Conservation (phyloP, 2,888 invertebrate genomes). For the Stenurella melanura region DNA sequence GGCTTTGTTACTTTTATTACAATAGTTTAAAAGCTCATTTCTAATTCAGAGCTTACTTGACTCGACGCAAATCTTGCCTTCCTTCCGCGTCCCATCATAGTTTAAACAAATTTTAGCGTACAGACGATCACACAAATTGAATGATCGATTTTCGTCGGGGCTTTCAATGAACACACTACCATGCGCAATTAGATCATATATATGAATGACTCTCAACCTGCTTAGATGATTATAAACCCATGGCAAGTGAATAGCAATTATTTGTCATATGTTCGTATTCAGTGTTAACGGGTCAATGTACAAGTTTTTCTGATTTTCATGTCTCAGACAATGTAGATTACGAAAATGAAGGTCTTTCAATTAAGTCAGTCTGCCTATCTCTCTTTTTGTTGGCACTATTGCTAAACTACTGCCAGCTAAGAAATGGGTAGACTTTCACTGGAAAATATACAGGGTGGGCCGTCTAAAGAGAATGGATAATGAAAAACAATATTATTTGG, state of each 20-base stretch:
- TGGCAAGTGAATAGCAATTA: not conserved
- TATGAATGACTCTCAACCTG: not conserved
- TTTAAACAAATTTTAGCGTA: not conserved
- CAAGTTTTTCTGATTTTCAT: too few relatives aligned
- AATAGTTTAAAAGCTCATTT: conserved; percentile 7
- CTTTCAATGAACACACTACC: not conserved
- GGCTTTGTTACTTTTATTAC: conserved; percentile 7
- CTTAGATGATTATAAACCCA: not conserved
- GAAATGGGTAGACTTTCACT: too few relatives aligned
- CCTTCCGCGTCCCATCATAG: not conserved
- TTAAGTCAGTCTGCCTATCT: too few relatives aligned
- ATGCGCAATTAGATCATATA: not conserved
- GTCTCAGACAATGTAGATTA: too few relatives aligned
- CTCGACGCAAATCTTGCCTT: not conserved
- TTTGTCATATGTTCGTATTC: not conserved
- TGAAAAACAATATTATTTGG: too few relatives aligned
- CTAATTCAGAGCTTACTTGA: not conserved
- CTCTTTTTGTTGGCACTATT: too few relatives aligned
- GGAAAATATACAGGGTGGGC: too few relatives aligned
- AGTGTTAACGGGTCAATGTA: too few relatives aligned
- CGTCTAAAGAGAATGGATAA: too few relatives aligned
- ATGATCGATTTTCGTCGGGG: not conserved
- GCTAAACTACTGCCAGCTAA: too few relatives aligned
- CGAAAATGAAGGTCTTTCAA: too few relatives aligned
- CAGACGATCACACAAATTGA: not conserved